Evolutionary conservation across 2,888 invertebrate genomes (phyloP), one percentile per base, ranked within the genome.

Genomic region (Hirtodrosophila alboralis): DNA sequence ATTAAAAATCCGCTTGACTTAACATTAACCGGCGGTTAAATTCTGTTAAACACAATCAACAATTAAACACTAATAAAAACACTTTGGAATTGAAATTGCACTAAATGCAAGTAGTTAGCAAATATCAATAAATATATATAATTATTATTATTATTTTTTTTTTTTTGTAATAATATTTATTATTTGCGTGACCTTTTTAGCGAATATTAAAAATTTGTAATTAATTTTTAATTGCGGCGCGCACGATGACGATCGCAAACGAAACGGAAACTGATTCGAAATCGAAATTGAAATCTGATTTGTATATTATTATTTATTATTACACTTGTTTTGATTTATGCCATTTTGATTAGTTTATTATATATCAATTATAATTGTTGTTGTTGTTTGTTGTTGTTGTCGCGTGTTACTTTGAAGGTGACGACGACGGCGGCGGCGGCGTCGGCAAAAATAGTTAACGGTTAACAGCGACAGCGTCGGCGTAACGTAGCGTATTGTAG

Each of bases 11-110:
- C 44, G 70, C 48, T 41, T 36, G n/a, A 13, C 38, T 43, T 53
- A 44, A 58, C 78, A 77, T 77, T 81, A 75, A 60, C 83, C 75
- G 75, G 68, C 80, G 75, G 80, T 27, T 21, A 51, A 63, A 63
- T 60, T 59, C 59, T 52, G 7, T 37, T n/a, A 36, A 14, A 34
- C 43, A 34, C 41, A 43, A 27, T 60, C 59, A 45, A 52, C 65
- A 48, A 36, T 30, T 28, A 47, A 30, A 14, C 45, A 45, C 14
- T 9, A 28, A 62, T 47, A 58, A 9, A 26, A 7, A 4, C 27
- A 49, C 44, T 48, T 62, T 44, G 26, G 12, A 26, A 59, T 18
- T 30, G 13, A 34, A 38, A 45, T 30, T 44, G 40, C 40, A 59
- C 53, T 59, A 23, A 45, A 53, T 18, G 48, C 34, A 26, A 57